A percentile compares a stretch with the other conserved stretches of the same genome.
These are phyloP conservation scores for Limosa lapponica DNA, from an alignment of 2,797 vertebrate genomes.

Conservation along the genomic window DNA sequence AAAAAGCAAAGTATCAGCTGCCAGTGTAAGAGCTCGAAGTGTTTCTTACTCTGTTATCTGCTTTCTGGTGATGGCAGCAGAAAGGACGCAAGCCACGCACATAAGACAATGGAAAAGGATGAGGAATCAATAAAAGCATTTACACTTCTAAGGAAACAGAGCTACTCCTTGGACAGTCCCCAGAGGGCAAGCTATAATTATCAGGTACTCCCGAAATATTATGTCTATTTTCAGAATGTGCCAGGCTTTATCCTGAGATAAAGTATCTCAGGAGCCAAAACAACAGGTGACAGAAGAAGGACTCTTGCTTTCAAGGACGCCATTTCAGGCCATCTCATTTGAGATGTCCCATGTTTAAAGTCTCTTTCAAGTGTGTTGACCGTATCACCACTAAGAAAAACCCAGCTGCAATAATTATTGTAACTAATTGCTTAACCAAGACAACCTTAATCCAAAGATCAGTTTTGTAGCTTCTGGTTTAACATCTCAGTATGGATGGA, in stretches of 20 bases:
- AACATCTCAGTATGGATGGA: background rate
- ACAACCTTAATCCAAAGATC: too few relatives aligned
- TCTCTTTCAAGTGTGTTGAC: background rate
- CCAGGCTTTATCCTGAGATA: background rate
- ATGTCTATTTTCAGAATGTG: background rate
- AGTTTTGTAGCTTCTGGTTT: background rate
- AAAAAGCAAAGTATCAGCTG: background rate
- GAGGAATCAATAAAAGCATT: background rate
- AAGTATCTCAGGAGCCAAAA: background rate
- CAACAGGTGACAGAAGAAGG: background rate
- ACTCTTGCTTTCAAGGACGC: background rate
- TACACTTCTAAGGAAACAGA: background rate
- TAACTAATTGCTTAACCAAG: background rate
- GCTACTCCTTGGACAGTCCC: background rate
- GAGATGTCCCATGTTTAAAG: background rate
- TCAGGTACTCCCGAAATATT: background rate
- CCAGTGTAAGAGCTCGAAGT: background rate
- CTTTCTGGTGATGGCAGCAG: background rate
- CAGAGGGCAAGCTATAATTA: background rate
- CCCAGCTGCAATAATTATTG: background rate
- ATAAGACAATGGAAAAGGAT: background rate
- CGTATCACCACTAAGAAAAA: background rate
- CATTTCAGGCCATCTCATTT: background rate
- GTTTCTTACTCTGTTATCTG: background rate
- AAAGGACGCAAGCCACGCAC: accelerated